phyloP scores from a whole-genome alignment of 1,140 invertebrate species.

The Scaptomyza hsui region DNA sequence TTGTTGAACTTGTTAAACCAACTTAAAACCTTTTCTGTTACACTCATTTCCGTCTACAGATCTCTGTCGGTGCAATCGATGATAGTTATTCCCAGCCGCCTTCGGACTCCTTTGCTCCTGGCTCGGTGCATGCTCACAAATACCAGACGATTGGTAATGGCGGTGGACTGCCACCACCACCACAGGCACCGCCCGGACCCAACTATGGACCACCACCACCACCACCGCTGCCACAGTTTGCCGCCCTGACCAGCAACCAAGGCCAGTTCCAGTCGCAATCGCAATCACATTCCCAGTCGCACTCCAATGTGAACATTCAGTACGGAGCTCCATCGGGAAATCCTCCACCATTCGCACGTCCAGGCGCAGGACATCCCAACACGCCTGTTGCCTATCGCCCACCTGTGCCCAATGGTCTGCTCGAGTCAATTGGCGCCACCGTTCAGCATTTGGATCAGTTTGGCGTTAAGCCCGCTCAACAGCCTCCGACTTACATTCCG shows the following conservation, averaged over 20 bases:
- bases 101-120: slow-evolving; percentile 65
- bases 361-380: slow-evolving; percentile 85
- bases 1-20: no score
- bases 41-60: slow-evolving; percentile 28
- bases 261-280: slow-evolving; percentile 24
- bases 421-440: slow-evolving; percentile 87
- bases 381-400: slow-evolving; percentile 88
- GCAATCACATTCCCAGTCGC: slow-evolving; percentile 36
- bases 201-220: slow-evolving; percentile 36
- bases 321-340: slow-evolving; percentile 82
- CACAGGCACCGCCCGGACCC: slow-evolving; percentile 6
- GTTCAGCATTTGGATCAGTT: slow-evolving; percentile 85
- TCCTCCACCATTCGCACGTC: slow-evolving; percentile 45
- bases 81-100: slow-evolving; percentile 72
- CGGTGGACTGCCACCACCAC: slow-evolving; percentile 17
- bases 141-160: slow-evolving; percentile 54
- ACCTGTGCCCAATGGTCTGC: slow-evolving; percentile 87
- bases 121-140: slow-evolving; percentile 59
- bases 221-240: slow-evolving; percentile 81
- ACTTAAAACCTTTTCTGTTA: no score
- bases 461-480: slow-evolving; percentile 75
- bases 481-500: slow-evolving; percentile 86
- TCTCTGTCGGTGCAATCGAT: slow-evolving; percentile 56
- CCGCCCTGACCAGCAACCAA: slow-evolving; percentile 65
- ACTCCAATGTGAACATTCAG: slow-evolving; percentile 61